Evolutionary conservation across 2,113 vertebrate genomes (phyloP).

Genomic region (Oncorhynchus keta): DNA sequence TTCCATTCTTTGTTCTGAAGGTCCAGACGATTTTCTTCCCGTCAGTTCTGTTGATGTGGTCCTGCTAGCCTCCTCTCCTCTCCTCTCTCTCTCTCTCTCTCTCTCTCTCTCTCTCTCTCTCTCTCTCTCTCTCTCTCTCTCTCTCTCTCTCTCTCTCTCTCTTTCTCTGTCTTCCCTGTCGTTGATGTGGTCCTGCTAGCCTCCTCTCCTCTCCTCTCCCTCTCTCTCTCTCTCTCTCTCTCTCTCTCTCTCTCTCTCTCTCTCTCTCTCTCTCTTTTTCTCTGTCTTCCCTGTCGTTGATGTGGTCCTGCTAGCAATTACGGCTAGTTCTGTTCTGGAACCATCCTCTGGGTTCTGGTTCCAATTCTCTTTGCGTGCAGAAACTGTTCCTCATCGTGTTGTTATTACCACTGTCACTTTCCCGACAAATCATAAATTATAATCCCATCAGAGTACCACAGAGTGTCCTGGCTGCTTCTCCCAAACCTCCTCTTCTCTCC

Average conservation of each 20-base stretch:
- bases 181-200: not conserved
- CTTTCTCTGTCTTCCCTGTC: too few relatives aligned
- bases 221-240: not conserved
- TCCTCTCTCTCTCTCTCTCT: not conserved
- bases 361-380: conserved; percentile 38
- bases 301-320: conserved; percentile 56
- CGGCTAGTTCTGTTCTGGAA: conserved; percentile 41
- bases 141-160: not conserved
- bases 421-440: conserved; percentile 56
- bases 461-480: conserved; percentile 27
- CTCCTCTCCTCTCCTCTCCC: not conserved
- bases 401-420: conserved; percentile 66
- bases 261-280: not conserved
- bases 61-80: not conserved
- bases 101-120: not conserved
- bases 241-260: not conserved
- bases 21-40: conserved; percentile 19
- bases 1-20: conserved; percentile 52
- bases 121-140: too few relatives aligned
- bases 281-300: not conserved
- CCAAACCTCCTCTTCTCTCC: not conserved
- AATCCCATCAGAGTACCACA: conserved; percentile 14
- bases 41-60: conserved; percentile 3
- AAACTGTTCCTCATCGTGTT: conserved; percentile 45
- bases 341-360: conserved; percentile 47